Evolutionary conservation across 2,797 vertebrate species (phyloP).

Genomic region (Bucorvus abyssinicus): DNA sequence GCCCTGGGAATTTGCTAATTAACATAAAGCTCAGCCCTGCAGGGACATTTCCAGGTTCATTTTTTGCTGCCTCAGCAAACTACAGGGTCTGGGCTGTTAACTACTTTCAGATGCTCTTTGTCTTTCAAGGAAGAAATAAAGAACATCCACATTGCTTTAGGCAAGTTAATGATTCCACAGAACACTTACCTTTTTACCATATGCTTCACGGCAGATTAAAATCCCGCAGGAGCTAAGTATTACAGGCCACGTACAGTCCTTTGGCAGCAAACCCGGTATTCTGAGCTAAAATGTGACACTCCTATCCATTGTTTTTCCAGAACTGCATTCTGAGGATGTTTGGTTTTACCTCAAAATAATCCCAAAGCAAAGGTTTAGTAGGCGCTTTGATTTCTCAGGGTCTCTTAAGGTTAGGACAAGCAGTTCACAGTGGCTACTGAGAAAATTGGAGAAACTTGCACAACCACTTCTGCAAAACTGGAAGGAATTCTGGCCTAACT

Average conservation of each 20-base stretch:
- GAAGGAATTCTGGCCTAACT: neutral
- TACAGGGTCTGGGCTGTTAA: slow-evolving; percentile 58
- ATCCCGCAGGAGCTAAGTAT: slow-evolving; percentile 57
- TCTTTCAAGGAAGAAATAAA: slow-evolving; percentile 66
- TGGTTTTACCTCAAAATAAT: slow-evolving; percentile 37
- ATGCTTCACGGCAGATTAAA: slow-evolving; percentile 58
- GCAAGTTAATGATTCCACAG: slow-evolving; percentile 52
- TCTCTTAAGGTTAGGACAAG: slow-evolving; percentile 19
- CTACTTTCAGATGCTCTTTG: slow-evolving; percentile 68
- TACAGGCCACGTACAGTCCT: slow-evolving; percentile 3
- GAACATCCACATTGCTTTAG: slow-evolving; percentile 60
- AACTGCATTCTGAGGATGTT: neutral
- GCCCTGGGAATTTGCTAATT: slow-evolving; percentile 62
- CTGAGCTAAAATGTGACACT: slow-evolving; percentile 26
- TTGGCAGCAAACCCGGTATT: slow-evolving; percentile 43
- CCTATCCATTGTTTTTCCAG: slow-evolving; percentile 41
- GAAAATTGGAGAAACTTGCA: neutral
- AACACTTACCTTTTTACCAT: slow-evolving; percentile 59
- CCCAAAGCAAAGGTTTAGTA: slow-evolving; percentile 1
- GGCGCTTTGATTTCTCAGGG: slow-evolving; percentile 7
- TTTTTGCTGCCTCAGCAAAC: slow-evolving; percentile 71
- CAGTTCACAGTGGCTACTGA: neutral
- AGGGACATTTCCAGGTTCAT: slow-evolving; percentile 65
- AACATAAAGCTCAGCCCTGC: slow-evolving; percentile 63
- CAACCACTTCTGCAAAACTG: neutral